Percentiles rank a stretch among this genome's conserved stretches.
Evolutionary conservation across 2,113 vertebrate genomes (phyloP).

Genomic region (Sula dactylatra): DNA sequence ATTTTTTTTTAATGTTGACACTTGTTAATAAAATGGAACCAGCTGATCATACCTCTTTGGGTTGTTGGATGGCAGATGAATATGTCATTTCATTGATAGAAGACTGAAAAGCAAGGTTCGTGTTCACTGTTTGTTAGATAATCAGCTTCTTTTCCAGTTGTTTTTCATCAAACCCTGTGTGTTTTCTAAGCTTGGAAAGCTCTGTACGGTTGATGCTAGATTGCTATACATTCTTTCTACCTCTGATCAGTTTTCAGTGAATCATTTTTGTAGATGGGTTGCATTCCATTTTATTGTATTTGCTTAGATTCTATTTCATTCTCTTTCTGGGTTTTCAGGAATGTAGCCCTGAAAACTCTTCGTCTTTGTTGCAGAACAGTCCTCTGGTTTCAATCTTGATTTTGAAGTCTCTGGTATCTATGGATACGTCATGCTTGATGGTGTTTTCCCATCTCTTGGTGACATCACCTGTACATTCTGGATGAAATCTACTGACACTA

Average conservation of each 20-base stretch:
- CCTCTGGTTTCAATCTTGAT: slow-evolving; percentile 91
- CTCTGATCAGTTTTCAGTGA: neutral
- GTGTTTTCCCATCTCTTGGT: slow-evolving; percentile 83
- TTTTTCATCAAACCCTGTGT: neutral
- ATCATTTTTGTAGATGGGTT: neutral
- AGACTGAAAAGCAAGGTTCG: neutral
- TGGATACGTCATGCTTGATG: slow-evolving; percentile 91
- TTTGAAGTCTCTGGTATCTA: slow-evolving; percentile 97
- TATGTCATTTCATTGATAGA: neutral
- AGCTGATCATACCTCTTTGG: neutral
- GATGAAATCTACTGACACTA: slow-evolving; percentile 92
- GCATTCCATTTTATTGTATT: neutral
- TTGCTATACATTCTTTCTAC: neutral
- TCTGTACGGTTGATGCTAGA: neutral
- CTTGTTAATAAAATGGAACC: neutral
- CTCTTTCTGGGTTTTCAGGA: neutral
- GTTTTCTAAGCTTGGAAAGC: neutral
- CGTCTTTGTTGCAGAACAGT: slow-evolving; percentile 84
- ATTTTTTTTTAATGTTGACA: neutral
- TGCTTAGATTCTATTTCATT: neutral
- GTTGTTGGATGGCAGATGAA: neutral
- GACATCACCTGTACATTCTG: slow-evolving; percentile 93
- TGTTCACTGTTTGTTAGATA: neutral
- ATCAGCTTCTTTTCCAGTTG: neutral
- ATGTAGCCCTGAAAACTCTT: slow-evolving; percentile 19